Base-by-base conservation (phyloP, 2,113 vertebrate genomes). In the Cichladusa arquata region DNA sequence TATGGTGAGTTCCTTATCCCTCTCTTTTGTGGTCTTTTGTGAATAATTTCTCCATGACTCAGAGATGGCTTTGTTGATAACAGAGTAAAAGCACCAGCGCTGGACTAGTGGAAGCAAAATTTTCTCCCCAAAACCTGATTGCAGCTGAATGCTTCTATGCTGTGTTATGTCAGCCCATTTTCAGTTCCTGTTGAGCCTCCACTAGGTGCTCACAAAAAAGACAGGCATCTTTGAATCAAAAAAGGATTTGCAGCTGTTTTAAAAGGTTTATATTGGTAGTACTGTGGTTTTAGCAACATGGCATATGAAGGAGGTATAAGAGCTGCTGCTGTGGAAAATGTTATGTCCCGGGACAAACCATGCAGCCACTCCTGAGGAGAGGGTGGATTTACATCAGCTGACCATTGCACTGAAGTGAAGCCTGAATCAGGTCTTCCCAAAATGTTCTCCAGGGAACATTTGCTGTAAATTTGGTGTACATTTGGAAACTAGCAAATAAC, bases 1-100 rank as follows among this genome's bases (percentile, higher is more conserved):
- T 84, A 98, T 99, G 99, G 99, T 99, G 95, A 99, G 99, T 98
- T 88, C 45, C 56, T 76, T 72, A 78, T 61, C 54, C 61, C 22
- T 42, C 23, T 89, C 33, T 82, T 92, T 86, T 87, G 81, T 78
- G 67, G 60, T 93, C 44, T 74, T 70, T n/a, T 69, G 28, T 73
- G 85, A 81, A 19, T 78, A 96, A 86, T 92, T 93, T 76, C 47
- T 90, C 45, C 7, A 7, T 94, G 61, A 67, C 36, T 96, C 71
- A 67, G 73, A 62, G 64, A 66, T 86, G 67, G 23, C 19, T 70
- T 88, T 86, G 25, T 56, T 81, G 86, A 70, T 92, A 85, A 54
- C 6, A 48, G 19, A 48, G 11, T 69, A 72, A 82, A 94, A 90
- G 28, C 45, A 81, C 40, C 42, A 28, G 14, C 0, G 0, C 34